Percentiles rank a stretch among this genome's conserved stretches.
Evolutionary conservation across 2,797 vertebrate genomes (phyloP).

Genomic region (Sardinella longiceps): DNA sequence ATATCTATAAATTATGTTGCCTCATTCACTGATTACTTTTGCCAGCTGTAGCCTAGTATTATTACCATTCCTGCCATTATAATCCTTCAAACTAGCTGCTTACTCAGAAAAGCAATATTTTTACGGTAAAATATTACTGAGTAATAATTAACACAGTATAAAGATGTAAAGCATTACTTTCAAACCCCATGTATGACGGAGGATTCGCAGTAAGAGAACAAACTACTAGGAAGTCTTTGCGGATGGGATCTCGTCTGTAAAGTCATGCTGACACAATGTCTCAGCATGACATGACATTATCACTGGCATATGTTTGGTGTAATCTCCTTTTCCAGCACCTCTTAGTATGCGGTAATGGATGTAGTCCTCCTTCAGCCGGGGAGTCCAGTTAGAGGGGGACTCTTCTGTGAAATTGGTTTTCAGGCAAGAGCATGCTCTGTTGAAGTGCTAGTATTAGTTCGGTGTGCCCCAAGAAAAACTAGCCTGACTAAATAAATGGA

Average conservation of each 20-base stretch:
- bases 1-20: too few relatives aligned
- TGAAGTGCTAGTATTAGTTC: conserved; percentile 37
- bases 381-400: conserved; percentile 16
- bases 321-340: neutral
- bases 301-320: neutral
- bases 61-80: too few relatives aligned
- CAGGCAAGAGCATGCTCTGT: neutral
- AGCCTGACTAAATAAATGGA: conserved; percentile 38
- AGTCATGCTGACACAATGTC: neutral
- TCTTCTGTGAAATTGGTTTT: conserved; percentile 42
- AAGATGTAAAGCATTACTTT: too few relatives aligned
- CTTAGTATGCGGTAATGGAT: neutral
- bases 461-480: conserved; percentile 36
- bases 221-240: neutral
- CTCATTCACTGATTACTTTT: too few relatives aligned
- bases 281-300: too few relatives aligned
- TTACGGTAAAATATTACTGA: too few relatives aligned
- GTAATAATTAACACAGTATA: too few relatives aligned
- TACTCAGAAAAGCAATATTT: too few relatives aligned
- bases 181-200: too few relatives aligned
- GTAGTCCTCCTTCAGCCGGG: neutral
- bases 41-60: too few relatives aligned
- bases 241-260: neutral
- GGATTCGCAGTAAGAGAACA: neutral
- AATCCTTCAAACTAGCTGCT: too few relatives aligned